Conservation (phyloP, 92 coral and sea anemone species). For the Heteractis magnifica region DNA sequence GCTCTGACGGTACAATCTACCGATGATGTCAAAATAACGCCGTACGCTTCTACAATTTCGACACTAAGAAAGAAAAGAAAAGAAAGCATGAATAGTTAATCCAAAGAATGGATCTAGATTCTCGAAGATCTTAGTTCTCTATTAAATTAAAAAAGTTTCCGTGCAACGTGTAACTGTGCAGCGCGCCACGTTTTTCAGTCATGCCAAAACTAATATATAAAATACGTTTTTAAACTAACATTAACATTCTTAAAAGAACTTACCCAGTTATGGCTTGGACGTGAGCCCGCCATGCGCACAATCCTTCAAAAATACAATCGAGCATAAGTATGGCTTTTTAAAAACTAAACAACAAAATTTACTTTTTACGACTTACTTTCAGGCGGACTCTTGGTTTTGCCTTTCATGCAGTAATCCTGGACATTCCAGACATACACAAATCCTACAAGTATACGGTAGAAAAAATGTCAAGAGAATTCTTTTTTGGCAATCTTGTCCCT, state of each 20-base stretch:
- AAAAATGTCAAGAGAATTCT: too few relatives aligned
- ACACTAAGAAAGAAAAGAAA: conserved; percentile 49
- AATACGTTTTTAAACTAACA: not conserved
- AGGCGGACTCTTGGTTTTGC: conserved; percentile 45
- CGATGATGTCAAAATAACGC: conserved; percentile 76
- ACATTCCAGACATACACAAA: conserved; percentile 83
- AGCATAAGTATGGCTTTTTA: too few relatives aligned
- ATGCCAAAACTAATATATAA: not conserved
- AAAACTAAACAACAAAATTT: not conserved
- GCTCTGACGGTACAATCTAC: conserved; percentile 89
- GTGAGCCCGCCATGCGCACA: conserved; percentile 65
- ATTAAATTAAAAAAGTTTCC: too few relatives aligned
- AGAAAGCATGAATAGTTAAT: too few relatives aligned
- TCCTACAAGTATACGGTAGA: conserved; percentile 46
- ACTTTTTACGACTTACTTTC: conserved; percentile 42
- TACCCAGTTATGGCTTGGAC: conserved; percentile 63
- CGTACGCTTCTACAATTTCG: conserved; percentile 78
- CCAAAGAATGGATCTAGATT: too few relatives aligned
- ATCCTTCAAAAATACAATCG: conserved; percentile 21
- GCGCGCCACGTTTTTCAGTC: not conserved
- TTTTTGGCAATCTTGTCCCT: too few relatives aligned
- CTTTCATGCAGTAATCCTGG: conserved; percentile 73
- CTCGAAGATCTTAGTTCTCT: too few relatives aligned
- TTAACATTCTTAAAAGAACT: not conserved
- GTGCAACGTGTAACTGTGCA: too few relatives aligned